Percentiles rank a stretch among this genome's conserved stretches.
Evolutionary conservation across 2,888 invertebrate species (phyloP).

Genomic region (Scaptomyza parva): DNA sequence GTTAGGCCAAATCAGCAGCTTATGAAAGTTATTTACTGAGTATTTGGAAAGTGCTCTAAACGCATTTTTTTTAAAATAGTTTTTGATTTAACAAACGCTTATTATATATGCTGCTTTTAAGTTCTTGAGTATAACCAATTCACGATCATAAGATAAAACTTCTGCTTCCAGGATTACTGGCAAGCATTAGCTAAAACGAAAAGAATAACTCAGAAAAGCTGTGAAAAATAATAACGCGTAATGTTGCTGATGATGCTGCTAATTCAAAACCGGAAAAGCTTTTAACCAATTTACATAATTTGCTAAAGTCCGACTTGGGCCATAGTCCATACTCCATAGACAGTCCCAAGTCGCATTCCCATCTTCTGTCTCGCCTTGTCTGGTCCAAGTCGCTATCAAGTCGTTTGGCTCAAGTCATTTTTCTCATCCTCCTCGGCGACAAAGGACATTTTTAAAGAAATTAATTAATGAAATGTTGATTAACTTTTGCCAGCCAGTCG

Average conservation of each 20-base stretch:
- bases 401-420: constrained; percentile 47
- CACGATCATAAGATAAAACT: background rate
- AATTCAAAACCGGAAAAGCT: constrained; percentile 82
- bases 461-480: constrained; percentile 84
- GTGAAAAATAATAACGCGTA: constrained; percentile 61
- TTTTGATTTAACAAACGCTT: too few relatives aligned
- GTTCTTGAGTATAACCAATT: background rate
- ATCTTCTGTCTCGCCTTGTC: background rate
- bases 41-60: background rate
- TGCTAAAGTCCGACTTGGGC: constrained; percentile 56
- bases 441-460: constrained; percentile 76
- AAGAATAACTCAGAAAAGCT: constrained; percentile 49
- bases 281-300: constrained; percentile 84
- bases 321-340: constrained; percentile 1
- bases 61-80: too few relatives aligned
- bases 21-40: background rate
- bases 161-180: background rate
- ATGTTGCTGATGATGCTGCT: constrained; percentile 76
- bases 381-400: constrained; percentile 23
- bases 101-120: background rate
- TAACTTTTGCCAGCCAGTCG: constrained; percentile 79
- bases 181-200: constrained; percentile 38
- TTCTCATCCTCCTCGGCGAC: constrained; percentile 40
- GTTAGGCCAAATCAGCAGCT: background rate
- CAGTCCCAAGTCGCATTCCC: background rate